These are phyloP conservation scores for Cyprinella venusta DNA, from an alignment of 2,797 vertebrate species.

Conservation along the genomic window DNA sequence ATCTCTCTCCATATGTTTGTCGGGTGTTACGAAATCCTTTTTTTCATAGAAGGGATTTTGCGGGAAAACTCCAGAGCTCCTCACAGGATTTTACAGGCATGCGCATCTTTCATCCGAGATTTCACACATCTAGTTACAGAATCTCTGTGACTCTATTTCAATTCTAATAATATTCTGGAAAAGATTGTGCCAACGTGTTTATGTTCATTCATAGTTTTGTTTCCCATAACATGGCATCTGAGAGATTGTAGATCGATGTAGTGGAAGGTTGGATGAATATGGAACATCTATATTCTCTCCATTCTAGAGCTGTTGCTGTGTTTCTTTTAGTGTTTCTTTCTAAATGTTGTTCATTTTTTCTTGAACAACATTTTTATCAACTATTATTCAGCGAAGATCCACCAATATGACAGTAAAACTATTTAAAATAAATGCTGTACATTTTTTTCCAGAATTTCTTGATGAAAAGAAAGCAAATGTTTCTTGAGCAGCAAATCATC, in stretches of 20 bases:
- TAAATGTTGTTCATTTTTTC: no score
- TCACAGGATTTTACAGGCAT: constrained; percentile 37
- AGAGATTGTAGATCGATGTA: neutral
- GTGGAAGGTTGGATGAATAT: neutral
- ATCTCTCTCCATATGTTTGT: constrained; percentile 30
- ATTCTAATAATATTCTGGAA: neutral
- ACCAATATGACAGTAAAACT: neutral
- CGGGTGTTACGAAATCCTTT: constrained; percentile 35
- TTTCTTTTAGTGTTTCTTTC: neutral
- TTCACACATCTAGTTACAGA: constrained; percentile 34
- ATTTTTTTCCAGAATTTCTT: neutral
- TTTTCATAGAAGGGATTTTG: constrained; percentile 42
- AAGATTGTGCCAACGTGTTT: neutral
- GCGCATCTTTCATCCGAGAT: constrained; percentile 41
- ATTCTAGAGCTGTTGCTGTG: neutral
- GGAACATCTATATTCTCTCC: neutral
- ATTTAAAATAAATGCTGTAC: neutral
- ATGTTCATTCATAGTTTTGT: constrained; percentile 2
- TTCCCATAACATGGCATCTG: no score
- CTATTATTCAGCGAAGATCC: neutral
- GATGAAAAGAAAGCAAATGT: neutral
- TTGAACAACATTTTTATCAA: neutral
- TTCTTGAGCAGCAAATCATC: neutral
- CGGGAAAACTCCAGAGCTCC: constrained; percentile 21
- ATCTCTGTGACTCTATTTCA: constrained; percentile 23